phyloP scores from a whole-genome alignment of 2,797 vertebrate species.

The Benthosema pterotum region DNA sequence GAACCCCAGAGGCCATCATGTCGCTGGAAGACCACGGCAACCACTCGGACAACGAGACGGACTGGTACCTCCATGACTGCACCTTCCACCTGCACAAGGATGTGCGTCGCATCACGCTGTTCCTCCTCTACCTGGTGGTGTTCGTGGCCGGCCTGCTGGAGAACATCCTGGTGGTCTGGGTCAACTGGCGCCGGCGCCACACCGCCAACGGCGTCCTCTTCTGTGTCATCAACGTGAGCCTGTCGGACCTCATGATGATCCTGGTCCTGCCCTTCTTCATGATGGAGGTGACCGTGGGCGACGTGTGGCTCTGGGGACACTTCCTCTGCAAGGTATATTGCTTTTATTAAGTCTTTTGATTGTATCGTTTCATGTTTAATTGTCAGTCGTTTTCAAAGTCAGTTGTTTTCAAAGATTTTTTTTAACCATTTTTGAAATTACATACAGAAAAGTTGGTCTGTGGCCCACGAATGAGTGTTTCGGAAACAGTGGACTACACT shows the following conservation, averaged over 20 bases:
- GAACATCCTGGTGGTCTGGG: slow-evolving; percentile 89
- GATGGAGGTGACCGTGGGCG: slow-evolving; percentile 89
- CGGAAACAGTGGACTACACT: too few species aligned
- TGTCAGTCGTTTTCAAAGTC: too few species aligned
- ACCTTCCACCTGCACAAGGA: slow-evolving; percentile 76
- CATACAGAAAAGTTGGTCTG: too few species aligned
- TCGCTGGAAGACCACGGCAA: slow-evolving; percentile 38
- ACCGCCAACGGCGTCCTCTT: slow-evolving; percentile 84
- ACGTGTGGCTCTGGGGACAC: slow-evolving; percentile 93
- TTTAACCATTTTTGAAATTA: too few species aligned
- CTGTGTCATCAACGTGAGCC: slow-evolving; percentile 90
- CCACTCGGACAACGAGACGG: slow-evolving; percentile 55
- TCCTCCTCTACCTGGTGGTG: slow-evolving; percentile 89
- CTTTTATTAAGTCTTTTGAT: too few species aligned
- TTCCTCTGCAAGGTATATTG: slow-evolving; percentile 86
- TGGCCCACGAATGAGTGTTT: too few species aligned
- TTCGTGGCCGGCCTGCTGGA: slow-evolving; percentile 92
- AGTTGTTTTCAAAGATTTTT: too few species aligned
- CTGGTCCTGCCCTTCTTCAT: slow-evolving; percentile 91
- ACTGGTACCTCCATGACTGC: slow-evolving; percentile 76
- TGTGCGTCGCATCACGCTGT: slow-evolving; percentile 83
- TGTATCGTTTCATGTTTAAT: too few species aligned
- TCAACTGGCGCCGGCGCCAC: slow-evolving; percentile 89
- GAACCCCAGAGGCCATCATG: slow-evolving; percentile 72
- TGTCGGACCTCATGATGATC: slow-evolving; percentile 90